A percentile compares a stretch with the other conserved stretches of the same genome.
Conservation (phyloP, 1,140 invertebrate genomes). For the Cydia fagiglandana region DNA sequence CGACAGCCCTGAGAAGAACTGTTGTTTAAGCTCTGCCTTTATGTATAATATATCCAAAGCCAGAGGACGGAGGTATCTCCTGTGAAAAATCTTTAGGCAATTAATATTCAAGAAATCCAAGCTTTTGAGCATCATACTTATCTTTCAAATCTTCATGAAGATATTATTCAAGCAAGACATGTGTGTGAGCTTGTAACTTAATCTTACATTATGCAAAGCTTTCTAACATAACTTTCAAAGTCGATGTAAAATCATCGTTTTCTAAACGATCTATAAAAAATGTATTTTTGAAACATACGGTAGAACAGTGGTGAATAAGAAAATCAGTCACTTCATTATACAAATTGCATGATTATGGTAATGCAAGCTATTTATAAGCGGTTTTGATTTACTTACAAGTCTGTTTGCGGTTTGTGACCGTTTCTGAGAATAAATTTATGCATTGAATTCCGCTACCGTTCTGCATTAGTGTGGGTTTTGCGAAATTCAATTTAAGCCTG, state of each 20-base stretch:
- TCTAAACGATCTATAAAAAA: slow-evolving; percentile 46
- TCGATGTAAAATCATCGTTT: slow-evolving; percentile 43
- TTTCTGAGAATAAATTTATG: slow-evolving; percentile 69
- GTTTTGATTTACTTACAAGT: slow-evolving; percentile 66
- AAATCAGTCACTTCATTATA: slow-evolving; percentile 67
- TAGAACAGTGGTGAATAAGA: slow-evolving; percentile 53
- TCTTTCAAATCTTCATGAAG: slow-evolving; percentile 18
- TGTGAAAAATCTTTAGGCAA: slow-evolving; percentile 37
- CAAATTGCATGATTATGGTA: slow-evolving; percentile 73
- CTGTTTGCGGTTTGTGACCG: slow-evolving; percentile 53
- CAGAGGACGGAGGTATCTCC: slow-evolving; percentile 39
- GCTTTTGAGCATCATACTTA: not conserved
- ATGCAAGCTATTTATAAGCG: slow-evolving; percentile 65
- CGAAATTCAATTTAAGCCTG: slow-evolving; percentile 47
- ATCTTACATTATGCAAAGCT: slow-evolving; percentile 26
- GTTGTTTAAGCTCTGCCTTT: slow-evolving; percentile 69
- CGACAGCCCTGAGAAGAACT: slow-evolving; percentile 49
- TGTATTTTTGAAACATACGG: slow-evolving; percentile 49
- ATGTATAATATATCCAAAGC: slow-evolving; percentile 52
- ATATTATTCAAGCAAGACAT: not conserved
- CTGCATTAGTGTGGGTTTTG: slow-evolving; percentile 60
- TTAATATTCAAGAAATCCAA: slow-evolving; percentile 29
- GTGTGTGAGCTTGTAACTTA: not conserved
- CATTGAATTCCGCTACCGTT: slow-evolving; percentile 65
- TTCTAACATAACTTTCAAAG: slow-evolving; percentile 43